A percentile compares a stretch with the other conserved stretches of the same genome.
Evolutionary conservation across 2,888 invertebrate genomes (phyloP).

Genomic region (Saturnia pavonia): DNA sequence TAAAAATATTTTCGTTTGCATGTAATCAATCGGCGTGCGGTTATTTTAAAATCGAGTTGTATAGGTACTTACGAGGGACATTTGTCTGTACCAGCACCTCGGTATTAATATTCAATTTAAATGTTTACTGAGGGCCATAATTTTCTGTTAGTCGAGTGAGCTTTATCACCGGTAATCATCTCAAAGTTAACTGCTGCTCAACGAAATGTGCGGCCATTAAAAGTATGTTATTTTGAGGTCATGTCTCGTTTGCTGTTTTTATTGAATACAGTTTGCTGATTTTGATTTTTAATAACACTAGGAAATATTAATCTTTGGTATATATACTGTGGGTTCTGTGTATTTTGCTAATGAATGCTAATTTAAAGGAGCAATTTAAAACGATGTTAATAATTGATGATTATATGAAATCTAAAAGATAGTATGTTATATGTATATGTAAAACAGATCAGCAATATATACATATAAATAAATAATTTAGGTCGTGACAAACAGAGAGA

Average conservation of each 20-base stretch:
- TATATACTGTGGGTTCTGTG: not conserved
- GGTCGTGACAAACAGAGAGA: not conserved
- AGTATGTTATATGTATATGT: not conserved
- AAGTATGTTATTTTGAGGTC: not conserved
- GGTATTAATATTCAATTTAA: constrained; percentile 8
- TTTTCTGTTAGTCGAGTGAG: constrained; percentile 4
- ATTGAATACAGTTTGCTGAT: constrained; percentile 1
- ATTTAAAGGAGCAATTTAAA: not conserved
- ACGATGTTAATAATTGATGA: not conserved
- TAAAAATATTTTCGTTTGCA: constrained; percentile 1
- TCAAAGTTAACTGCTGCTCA: constrained; percentile 1
- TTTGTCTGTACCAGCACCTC: constrained; percentile 6
- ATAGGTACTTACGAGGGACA: not conserved
- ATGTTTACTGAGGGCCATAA: constrained; percentile 2
- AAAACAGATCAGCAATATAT: not conserved
- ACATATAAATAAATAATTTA: not conserved
- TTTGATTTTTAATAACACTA: not conserved
- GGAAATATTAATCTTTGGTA: not conserved
- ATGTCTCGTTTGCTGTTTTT: constrained; percentile 1
- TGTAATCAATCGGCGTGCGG: not conserved
- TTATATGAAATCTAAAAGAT: not conserved
- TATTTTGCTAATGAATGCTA: not conserved
- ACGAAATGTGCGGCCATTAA: not conserved
- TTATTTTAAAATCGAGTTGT: constrained; percentile 1
- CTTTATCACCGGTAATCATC: constrained; percentile 14